A percentile compares a stretch with the other conserved stretches of the same genome.
Evolutionary conservation across 2,113 vertebrate species (phyloP).

Genomic region (Turdus rufiventris): DNA sequence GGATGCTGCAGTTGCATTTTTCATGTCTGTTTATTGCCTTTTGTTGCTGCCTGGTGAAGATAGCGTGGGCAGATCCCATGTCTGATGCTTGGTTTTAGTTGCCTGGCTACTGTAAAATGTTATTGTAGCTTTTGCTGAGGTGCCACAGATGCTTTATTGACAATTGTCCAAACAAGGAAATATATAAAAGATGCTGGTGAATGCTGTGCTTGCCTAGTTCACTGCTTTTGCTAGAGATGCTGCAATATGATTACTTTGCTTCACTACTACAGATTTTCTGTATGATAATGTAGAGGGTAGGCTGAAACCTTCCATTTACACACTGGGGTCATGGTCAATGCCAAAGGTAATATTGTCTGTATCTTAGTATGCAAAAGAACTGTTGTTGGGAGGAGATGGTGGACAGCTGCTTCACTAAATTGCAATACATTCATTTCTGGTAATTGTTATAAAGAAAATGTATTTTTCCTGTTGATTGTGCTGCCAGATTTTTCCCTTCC

Average conservation of each 20-base stretch:
- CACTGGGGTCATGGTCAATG: neutral
- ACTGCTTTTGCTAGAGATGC: conserved; percentile 19
- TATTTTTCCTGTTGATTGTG: neutral
- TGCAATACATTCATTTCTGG: neutral
- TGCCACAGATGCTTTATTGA: conserved; percentile 47
- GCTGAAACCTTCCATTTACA: neutral
- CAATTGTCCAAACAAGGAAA: conserved; percentile 26
- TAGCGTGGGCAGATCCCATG: neutral
- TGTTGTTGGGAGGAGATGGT: neutral
- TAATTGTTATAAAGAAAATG: neutral
- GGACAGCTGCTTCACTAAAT: neutral
- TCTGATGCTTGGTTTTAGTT: conserved; percentile 56
- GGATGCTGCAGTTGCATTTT: conserved; percentile 6
- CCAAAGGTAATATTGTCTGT: neutral
- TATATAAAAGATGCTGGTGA: neutral
- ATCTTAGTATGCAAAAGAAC: neutral
- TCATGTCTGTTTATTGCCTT: conserved; percentile 30
- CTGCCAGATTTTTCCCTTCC: neutral
- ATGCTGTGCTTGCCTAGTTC: neutral
- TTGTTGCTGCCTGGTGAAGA: conserved; percentile 21
- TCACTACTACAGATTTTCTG: neutral
- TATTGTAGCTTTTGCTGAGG: conserved; percentile 38
- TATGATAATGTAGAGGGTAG: neutral
- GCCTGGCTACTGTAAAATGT: conserved; percentile 56
- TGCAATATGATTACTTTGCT: neutral